phyloP scores from a whole-genome alignment of 2,113 vertebrate genomes.

The western clawed frog (Xenopus tropicalis) region UCB_Xtro_10.0 CM004443.2:178903501-178904000 shows the following conservation, averaged over 20 bases:
- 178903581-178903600: too few species aligned
- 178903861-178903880: not conserved
- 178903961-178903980: too few species aligned
- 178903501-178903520: too few species aligned
- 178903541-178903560: too few species aligned
- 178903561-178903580: too few species aligned
- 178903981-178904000: too few species aligned
- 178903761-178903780: conserved; percentile 5
- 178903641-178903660: too few species aligned
- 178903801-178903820: conserved; percentile 1
- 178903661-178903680: too few species aligned
- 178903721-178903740: conserved; percentile 13
- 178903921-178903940: not conserved
- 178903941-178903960: too few species aligned
- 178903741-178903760: conserved; percentile 10
- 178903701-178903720: not conserved
- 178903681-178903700: not conserved
- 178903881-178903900: conserved; percentile 14
- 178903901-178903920: not conserved
- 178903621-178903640: too few species aligned
- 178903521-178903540: too few species aligned
- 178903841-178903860: not conserved
- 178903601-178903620: too few species aligned
- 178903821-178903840: not conserved
- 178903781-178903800: conserved; percentile 1